Base-by-base conservation (phyloP, 35 echinoderm and acorn worm species). In the Ophioderma brevispina region DNA sequence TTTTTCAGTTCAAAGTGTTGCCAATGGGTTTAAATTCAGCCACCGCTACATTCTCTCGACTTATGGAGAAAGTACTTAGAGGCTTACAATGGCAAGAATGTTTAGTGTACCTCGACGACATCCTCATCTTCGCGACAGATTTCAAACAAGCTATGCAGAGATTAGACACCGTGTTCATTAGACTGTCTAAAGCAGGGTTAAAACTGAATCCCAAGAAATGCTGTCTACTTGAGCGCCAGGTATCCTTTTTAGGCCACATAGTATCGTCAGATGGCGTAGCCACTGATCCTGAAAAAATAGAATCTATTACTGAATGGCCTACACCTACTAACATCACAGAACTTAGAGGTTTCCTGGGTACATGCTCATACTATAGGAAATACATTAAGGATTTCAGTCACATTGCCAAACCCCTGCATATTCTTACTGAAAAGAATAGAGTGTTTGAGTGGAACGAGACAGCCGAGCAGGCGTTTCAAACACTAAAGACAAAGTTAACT, bases 141-240 rank as follows among this genome's bases (percentile, higher is more conserved):
- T 81, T 81, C 28, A 15, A 81, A 19, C 33, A 81, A 30, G 33
- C 1, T 38, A 37, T 38, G 17, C 33, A 81, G 36, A 32, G 79
- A 17, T 30, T 81, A 11, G 4, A 38, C 79, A 37, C 38, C 35
- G 38, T 81, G 25, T 81, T 81, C 1, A 35, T 33, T 39, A 33
- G 79, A 38, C 25, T 81, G 25, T 37, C 35, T 6, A 37, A 64
- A 40, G 79, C 88, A 0, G 80, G 80, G 17, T 41, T 90, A 28
- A 90, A 90, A 90, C 37, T 90, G 32, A 34, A 40, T 19, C 88
- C 88, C 23, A 90, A 84, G 81, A 91, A 90, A 90, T 90, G 88
- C 75, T 10, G 36, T 39, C 30, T 90, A 15, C 37, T 90, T 19
- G 46, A 90, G 28, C 0, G 42, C 63, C 31, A 88, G 80, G 90